Percentiles rank a stretch among this genome's conserved stretches.
Conservation (phyloP, 2,113 vertebrate genomes). For the Notarius quadriscutis region DNA sequence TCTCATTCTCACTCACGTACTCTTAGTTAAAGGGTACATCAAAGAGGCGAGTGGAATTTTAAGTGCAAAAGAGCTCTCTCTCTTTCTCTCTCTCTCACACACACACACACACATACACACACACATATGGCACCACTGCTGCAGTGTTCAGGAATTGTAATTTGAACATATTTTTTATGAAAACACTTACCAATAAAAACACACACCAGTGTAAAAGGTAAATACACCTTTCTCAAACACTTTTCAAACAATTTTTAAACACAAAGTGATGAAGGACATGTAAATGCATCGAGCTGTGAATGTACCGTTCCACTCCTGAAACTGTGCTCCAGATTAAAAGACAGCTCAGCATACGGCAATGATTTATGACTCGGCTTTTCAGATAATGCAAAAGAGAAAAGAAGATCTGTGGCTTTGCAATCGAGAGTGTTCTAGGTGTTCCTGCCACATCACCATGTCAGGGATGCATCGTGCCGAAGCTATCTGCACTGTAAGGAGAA, state of each 20-base stretch:
- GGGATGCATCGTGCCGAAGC: neutral
- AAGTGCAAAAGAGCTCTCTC: slow-evolving; percentile 32
- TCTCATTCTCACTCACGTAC: neutral
- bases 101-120: slow-evolving; percentile 9
- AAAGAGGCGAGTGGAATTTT: slow-evolving; percentile 38
- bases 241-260: neutral
- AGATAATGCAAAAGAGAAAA: slow-evolving; percentile 16
- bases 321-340: neutral
- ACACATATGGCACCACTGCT: neutral
- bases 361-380: slow-evolving; percentile 21
- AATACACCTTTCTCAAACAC: neutral
- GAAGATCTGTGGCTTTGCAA: neutral
- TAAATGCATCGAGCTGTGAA: slow-evolving; percentile 19
- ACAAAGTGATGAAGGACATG: neutral
- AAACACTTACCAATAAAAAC: slow-evolving; percentile 9
- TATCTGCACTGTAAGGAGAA: slow-evolving; percentile 40
- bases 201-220: neutral
- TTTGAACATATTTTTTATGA: neutral
- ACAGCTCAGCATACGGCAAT: slow-evolving; percentile 28
- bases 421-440: slow-evolving; percentile 11
- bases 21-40: slow-evolving; percentile 48
- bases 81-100: neutral
- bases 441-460: slow-evolving; percentile 4
- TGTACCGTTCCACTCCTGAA: slow-evolving; percentile 15
- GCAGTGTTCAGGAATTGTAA: neutral